Percentiles rank a stretch among this genome's conserved stretches.
These are phyloP conservation scores for Ormyrus thymus DNA, from an alignment of 2,888 invertebrate genomes.

Conservation along the genomic window DNA sequence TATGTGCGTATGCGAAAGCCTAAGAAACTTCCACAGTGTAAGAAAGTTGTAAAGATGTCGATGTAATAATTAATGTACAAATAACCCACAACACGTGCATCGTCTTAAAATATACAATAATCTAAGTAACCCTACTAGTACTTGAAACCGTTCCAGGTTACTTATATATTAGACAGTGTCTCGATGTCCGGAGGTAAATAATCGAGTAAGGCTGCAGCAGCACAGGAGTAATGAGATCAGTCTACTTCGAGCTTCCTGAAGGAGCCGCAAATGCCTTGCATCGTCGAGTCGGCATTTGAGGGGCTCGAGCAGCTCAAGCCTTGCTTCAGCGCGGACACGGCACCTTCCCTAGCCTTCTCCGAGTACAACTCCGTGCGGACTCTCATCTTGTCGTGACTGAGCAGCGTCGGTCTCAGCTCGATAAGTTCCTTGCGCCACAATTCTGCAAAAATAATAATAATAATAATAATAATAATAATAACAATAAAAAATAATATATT, in stretches of 20 bases:
- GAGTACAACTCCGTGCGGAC: constrained; percentile 83
- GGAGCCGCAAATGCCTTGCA: constrained; percentile 83
- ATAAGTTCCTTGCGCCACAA: constrained; percentile 84
- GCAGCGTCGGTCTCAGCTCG: constrained; percentile 78
- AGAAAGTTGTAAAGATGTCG: not conserved
- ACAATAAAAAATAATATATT: not conserved
- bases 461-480: not conserved
- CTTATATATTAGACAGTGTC: not conserved
- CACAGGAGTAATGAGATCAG: constrained; percentile 70
- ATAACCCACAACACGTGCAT: constrained; percentile 34
- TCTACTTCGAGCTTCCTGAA: constrained; percentile 88
- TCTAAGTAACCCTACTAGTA: not conserved
- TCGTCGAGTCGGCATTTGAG: constrained; percentile 78
- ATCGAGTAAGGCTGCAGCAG: not conserved
- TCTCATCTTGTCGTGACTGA: constrained; percentile 83
- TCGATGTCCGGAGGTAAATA: not conserved
- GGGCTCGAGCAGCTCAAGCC: constrained; percentile 79
- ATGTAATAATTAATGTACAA: not conserved
- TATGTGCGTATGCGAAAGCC: no score
- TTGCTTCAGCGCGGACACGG: constrained; percentile 83
- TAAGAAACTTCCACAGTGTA: no score
- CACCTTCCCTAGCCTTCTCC: constrained; percentile 83
- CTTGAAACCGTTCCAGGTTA: constrained; percentile 39
- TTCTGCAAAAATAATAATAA: constrained; percentile 73
- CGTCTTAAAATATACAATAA: constrained; percentile 3